phyloP scores from a whole-genome alignment of 2,888 invertebrate genomes.

The Caenorhabditis imperialis region DNA sequence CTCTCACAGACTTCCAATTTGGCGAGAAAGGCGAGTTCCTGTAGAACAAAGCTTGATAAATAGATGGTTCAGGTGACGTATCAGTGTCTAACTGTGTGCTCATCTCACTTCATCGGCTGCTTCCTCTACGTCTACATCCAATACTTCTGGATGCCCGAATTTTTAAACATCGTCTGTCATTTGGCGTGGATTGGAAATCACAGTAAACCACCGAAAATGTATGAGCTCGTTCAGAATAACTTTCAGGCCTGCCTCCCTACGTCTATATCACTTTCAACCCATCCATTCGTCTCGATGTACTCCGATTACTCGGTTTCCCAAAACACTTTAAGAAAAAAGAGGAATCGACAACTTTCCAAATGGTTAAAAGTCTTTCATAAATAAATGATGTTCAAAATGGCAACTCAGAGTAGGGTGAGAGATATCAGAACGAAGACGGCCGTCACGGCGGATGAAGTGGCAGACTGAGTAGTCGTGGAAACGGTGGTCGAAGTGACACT shows the following conservation, averaged over 20 bases:
- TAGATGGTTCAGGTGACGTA: slow-evolving; percentile 29
- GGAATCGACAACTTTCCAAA: slow-evolving; percentile 21
- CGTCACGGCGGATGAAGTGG: neutral
- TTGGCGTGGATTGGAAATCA: slow-evolving; percentile 62
- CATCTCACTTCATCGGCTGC: slow-evolving; percentile 57
- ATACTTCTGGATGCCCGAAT: slow-evolving; percentile 51
- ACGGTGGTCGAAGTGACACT: slow-evolving; percentile 4
- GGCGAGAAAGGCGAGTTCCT: slow-evolving; percentile 26
- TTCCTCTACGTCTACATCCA: slow-evolving; percentile 58
- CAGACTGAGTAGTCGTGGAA: slow-evolving; percentile 6
- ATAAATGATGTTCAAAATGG: slow-evolving; percentile 1
- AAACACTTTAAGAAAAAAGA: neutral
- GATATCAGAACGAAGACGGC: too few relatives aligned
- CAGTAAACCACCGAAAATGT: slow-evolving; percentile 13
- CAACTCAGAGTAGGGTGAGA: too few relatives aligned
- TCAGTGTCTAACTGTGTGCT: slow-evolving; percentile 46
- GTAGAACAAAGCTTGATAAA: too few relatives aligned
- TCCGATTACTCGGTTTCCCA: slow-evolving; percentile 2
- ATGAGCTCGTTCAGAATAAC: too few relatives aligned
- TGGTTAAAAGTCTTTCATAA: slow-evolving; percentile 14
- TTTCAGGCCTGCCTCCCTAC: slow-evolving; percentile 47
- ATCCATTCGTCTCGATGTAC: slow-evolving; percentile 39
- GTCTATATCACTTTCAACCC: slow-evolving; percentile 49
- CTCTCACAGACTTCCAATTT: slow-evolving; percentile 22
- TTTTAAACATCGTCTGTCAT: slow-evolving; percentile 47